Conservation (phyloP, 2,888 invertebrate species). For the Catocala sponsa region DNA sequence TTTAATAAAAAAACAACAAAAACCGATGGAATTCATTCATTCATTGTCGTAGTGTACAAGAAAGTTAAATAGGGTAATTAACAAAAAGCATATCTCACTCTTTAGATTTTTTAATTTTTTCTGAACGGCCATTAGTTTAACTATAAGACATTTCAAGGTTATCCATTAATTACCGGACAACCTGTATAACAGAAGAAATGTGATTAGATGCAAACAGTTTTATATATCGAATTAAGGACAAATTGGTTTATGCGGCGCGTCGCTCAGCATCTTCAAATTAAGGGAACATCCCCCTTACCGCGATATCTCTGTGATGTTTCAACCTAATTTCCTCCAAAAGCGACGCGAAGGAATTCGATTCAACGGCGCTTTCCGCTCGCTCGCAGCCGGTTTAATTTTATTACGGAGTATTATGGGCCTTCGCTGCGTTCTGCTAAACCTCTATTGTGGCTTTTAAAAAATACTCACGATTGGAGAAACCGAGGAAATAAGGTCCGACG, state of each 20-base stretch:
- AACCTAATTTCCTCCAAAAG: constrained; percentile 62
- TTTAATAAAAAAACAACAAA: no score
- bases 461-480: constrained; percentile 44
- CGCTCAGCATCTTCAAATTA: constrained; percentile 27
- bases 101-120: no score
- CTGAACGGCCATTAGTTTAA: no score
- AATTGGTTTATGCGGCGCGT: constrained; percentile 31
- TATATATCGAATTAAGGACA: constrained; percentile 25
- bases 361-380: constrained; percentile 56
- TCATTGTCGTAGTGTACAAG: no score
- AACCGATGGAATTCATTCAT: no score
- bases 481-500: constrained; percentile 50
- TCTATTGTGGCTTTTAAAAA: constrained; percentile 52
- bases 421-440: constrained; percentile 39
- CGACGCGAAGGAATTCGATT: constrained; percentile 62
- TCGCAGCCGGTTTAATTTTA: constrained; percentile 60
- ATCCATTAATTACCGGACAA: no score
- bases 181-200: not conserved
- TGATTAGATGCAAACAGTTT: not conserved
- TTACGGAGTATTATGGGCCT: constrained; percentile 42
- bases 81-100: no score
- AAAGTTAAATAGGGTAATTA: no score
- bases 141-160: no score
- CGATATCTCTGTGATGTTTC: constrained; percentile 48
- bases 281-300: constrained; percentile 21